Evolutionary conservation across 2,888 invertebrate genomes (phyloP).

Genomic region (Charanyca ferruginea): DNA sequence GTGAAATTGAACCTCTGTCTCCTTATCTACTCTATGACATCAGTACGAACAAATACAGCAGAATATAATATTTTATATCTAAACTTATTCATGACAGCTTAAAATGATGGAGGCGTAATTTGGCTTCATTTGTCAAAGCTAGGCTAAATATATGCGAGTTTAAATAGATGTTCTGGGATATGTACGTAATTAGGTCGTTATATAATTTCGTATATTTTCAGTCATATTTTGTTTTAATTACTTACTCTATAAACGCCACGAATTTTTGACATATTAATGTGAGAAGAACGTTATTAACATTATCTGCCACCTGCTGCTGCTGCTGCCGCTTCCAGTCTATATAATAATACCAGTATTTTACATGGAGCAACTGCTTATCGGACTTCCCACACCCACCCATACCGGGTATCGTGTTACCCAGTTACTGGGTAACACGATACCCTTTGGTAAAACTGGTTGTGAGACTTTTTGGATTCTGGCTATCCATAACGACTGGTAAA

Average conservation of each 20-base stretch:
- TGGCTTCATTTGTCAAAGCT: conserved; percentile 47
- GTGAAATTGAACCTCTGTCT: background rate
- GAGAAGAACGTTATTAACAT: too few species aligned
- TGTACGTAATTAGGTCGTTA: conserved; percentile 20
- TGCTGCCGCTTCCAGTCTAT: too few species aligned
- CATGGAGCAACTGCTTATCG: too few species aligned
- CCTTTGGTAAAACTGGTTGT: too few species aligned
- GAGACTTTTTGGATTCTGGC: too few species aligned
- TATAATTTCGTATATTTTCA: conserved; percentile 26
- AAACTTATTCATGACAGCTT: conserved; percentile 55
- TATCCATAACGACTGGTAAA: too few species aligned
- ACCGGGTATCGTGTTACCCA: too few species aligned
- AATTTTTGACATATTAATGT: background rate
- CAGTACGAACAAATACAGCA: conserved; percentile 27
- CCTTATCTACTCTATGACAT: background rate
- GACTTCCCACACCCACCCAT: too few species aligned
- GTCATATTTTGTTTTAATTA: conserved; percentile 19
- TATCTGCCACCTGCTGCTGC: too few species aligned
- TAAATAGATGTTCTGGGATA: conserved; percentile 30
- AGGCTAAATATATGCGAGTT: conserved; percentile 25
- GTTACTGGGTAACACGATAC: too few species aligned
- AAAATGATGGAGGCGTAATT: conserved; percentile 39
- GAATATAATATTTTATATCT: conserved; percentile 50
- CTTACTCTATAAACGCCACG: background rate
- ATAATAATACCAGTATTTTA: too few species aligned